phyloP scores from a whole-genome alignment of 2,797 vertebrate species.

The Hylomyscus alleni region DNA sequence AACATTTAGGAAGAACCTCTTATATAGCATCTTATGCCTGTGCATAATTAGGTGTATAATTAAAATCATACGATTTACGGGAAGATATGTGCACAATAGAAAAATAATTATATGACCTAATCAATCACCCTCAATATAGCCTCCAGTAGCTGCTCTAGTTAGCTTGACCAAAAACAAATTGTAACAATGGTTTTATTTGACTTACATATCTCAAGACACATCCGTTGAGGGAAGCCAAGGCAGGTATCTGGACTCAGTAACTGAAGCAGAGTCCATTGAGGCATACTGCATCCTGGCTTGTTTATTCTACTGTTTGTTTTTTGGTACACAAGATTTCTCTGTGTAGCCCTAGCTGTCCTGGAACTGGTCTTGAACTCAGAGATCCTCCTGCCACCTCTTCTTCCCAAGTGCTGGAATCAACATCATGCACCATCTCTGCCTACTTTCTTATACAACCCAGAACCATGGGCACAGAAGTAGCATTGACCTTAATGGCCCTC shows the following conservation, averaged over 20 bases:
- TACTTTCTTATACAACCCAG: neutral
- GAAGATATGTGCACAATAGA: neutral
- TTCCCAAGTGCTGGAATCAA: neutral
- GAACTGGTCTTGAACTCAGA: neutral
- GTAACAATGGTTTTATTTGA: neutral
- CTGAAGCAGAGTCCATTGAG: neutral
- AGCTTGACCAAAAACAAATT: neutral
- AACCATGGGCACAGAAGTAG: neutral
- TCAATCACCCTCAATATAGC: neutral
- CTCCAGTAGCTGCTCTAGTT: neutral
- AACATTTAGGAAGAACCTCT: neutral
- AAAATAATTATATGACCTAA: neutral
- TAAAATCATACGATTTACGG: neutral
- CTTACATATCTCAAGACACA: neutral
- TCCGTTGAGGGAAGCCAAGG: neutral
- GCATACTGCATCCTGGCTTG: neutral
- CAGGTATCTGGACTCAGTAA: neutral
- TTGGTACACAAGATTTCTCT: neutral
- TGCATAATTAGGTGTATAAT: neutral
- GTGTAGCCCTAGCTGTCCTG: neutral
- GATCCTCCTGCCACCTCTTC: neutral
- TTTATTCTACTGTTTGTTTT: neutral
- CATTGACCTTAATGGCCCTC: neutral
- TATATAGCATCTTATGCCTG: neutral
- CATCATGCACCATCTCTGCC: neutral